These are phyloP conservation scores for Cetonia aurata DNA, from an alignment of 2,888 invertebrate genomes.

Conservation along the genomic window DNA sequence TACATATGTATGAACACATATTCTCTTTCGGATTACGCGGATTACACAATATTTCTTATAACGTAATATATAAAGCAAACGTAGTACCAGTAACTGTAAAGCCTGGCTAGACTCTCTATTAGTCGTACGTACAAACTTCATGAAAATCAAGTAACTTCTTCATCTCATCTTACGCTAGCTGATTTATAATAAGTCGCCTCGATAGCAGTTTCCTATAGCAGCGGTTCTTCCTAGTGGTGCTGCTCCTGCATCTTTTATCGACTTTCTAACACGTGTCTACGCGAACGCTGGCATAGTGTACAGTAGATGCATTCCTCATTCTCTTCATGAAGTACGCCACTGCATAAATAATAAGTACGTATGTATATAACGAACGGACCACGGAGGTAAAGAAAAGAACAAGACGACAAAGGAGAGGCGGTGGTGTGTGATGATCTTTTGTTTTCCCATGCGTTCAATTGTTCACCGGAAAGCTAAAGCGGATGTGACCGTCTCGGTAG, in stretches of 20 bases:
- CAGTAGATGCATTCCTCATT: conserved; percentile 22
- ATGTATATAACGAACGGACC: conserved; percentile 11
- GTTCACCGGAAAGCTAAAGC: conserved; percentile 61
- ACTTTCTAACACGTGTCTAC: conserved; percentile 24
- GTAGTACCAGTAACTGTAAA: no score
- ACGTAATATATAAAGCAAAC: no score
- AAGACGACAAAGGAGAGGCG: conserved; percentile 38
- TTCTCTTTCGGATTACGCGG: no score
- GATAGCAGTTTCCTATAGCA: neutral
- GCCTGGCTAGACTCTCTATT: neutral
- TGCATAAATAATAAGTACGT: conserved; percentile 34
- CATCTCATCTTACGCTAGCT: conserved; percentile 14
- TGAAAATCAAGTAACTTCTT: neutral
- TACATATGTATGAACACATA: no score
- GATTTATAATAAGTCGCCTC: neutral
- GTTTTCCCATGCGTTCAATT: conserved; percentile 54
- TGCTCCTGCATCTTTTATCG: conserved; percentile 20
- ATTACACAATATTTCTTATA: no score
- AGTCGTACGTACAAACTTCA: conserved; percentile 8
- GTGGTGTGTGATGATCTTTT: conserved; percentile 43
- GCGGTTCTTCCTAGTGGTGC: conserved; percentile 5
- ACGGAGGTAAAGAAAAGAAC: conserved; percentile 29
- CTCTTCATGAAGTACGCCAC: conserved; percentile 33
- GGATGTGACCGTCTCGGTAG: conserved; percentile 62
- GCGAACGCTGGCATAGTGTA: conserved; percentile 9